Base-by-base conservation (phyloP, 2,797 vertebrate genomes). In the Miichthys miiuy region DNA sequence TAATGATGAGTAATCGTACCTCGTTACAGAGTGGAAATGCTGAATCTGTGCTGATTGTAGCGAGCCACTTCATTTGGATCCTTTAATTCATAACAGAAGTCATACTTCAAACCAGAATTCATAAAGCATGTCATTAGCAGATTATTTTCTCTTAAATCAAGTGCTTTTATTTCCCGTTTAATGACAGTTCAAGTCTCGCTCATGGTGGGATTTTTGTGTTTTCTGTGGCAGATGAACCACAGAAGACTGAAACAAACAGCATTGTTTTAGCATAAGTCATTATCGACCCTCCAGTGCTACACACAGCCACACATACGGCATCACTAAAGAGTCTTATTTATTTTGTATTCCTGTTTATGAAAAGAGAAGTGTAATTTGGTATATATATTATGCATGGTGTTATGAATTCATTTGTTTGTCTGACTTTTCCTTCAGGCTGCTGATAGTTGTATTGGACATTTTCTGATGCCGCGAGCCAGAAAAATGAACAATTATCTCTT, bases 371-470 rank as follows among this genome's bases (percentile, higher is more conserved):
- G 51, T 80, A 78, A 83, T 87, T 75, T 76, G 61, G 17, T 70
- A 21, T 16, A 66, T 80, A 68, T 41, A 76, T 89, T 78, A 74
- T 82, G 46, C 81, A 76, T 70, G 56, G 60, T 75, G 42, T 66
- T 64, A 44, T 46, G 71, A 64, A 76, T 80, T 76, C 20, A 51
- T 52, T 56, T 73, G 71, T 79, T 60, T 74, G 79, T 79, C 68
- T 69, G 47, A 74, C 57, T 61, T 51, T 68, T 41, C 23, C 68
- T 77, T 25, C 52, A 16, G 62, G 58, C 65, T 21, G 62, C 51
- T 75, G 10, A 60, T 69, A 47, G 50, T 60, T 72, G 38, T 30
- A 67, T 76, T 78, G 61, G 38, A 75, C 50, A 66, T 62, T 68
- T 66, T 77, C 41, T 71, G 42, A 77, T 27, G 54, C 14, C 13